phyloP scores from a whole-genome alignment of 2,797 vertebrate genomes.

The Steatocranus sp. region DNA sequence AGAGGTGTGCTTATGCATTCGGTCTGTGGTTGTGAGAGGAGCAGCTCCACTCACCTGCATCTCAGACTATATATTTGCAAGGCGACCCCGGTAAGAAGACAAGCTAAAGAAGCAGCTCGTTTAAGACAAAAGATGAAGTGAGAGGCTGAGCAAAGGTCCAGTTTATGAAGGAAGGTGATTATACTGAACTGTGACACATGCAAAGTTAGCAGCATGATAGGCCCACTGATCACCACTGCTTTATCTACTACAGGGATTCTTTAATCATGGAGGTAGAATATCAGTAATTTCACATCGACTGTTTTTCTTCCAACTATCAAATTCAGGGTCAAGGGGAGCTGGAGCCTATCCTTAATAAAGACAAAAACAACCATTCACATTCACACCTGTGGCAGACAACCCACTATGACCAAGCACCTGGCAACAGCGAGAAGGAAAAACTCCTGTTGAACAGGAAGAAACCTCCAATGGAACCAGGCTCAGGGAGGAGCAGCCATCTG shows the following conservation, averaged over 20 bases:
- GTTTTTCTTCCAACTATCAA: background rate
- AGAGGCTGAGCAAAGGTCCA: background rate
- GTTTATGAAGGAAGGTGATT: background rate
- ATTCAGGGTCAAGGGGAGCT: background rate
- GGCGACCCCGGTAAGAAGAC: no score
- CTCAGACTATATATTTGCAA: background rate
- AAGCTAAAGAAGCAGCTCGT: background rate
- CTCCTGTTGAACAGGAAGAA: background rate
- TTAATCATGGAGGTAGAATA: background rate
- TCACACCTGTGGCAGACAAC: background rate
- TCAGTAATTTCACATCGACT: background rate
- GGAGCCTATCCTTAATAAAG: background rate
- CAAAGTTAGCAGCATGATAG: background rate
- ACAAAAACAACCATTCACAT: background rate
- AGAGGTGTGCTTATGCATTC: rapidly evolving
- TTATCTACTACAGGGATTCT: background rate
- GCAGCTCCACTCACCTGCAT: background rate
- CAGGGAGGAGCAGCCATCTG: background rate
- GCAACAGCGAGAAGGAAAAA: background rate
- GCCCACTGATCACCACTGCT: background rate
- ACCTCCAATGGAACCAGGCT: rapidly evolving
- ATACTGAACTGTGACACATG: rapidly evolving
- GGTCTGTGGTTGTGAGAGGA: background rate
- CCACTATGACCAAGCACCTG: background rate
- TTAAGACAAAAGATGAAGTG: background rate